These are phyloP conservation scores for Microtus californicus DNA, from an alignment of 2,797 vertebrate species.

Conservation along the genomic window DNA sequence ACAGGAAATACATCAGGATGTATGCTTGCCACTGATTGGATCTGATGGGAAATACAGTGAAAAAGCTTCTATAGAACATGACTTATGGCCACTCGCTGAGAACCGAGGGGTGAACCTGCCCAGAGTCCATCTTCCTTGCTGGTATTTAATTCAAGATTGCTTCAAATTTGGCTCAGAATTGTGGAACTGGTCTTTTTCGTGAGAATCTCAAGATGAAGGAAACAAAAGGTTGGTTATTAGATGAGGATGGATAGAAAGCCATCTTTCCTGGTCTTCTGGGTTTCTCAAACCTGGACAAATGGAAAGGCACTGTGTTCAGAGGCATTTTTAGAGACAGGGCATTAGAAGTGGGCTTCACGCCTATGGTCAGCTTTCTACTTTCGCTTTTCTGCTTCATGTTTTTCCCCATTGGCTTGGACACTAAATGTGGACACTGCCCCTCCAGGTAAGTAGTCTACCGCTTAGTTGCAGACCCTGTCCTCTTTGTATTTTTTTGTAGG, in stretches of 20 bases:
- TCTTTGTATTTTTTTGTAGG: not conserved
- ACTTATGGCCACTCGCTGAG: not conserved
- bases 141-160: not conserved
- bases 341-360: not conserved
- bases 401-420: not conserved
- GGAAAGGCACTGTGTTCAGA: not conserved
- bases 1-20: not conserved
- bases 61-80: not conserved
- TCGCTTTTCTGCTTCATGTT: not conserved
- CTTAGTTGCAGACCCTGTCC: not conserved
- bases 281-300: not conserved
- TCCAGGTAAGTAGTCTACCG: not conserved
- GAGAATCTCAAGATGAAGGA: not conserved
- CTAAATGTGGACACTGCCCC: not conserved
- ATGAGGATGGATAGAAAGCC: not conserved
- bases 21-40: not conserved
- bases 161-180: not conserved
- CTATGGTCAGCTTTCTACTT: not conserved
- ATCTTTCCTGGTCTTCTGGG: not conserved
- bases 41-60: not conserved
- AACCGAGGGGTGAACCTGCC: not conserved
- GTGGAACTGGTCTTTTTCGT: not conserved
- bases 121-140: not conserved
- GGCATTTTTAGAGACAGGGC: not conserved
- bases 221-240: not conserved